A percentile compares a stretch with the other conserved stretches of the same genome.
Conservation (phyloP, 2,888 invertebrate species). For the Oscheius sp. region DNA sequence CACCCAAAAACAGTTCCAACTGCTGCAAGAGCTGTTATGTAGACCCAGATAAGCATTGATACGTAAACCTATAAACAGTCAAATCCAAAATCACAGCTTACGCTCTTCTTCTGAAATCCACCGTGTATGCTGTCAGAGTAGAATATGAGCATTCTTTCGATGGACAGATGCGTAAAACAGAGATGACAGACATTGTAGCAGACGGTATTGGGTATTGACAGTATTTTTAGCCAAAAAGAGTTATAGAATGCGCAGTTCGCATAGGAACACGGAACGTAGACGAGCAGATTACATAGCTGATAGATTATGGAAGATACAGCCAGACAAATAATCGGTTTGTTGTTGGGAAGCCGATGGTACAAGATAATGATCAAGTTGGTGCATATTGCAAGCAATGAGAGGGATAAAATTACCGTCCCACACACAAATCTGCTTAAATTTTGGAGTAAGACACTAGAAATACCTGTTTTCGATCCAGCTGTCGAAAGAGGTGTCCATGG, state of each 20-base stretch:
- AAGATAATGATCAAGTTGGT: too few species aligned
- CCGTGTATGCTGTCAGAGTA: background rate
- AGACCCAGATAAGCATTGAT: background rate
- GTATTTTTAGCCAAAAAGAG: background rate
- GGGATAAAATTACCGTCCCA: too few species aligned
- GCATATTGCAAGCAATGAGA: too few species aligned
- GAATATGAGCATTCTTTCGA: constrained; percentile 6
- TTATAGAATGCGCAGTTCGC: background rate
- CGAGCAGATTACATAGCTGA: background rate
- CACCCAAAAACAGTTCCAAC: background rate
- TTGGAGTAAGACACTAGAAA: too few species aligned
- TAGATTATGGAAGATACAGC: constrained; percentile 10
- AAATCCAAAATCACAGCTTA: background rate
- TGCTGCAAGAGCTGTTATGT: background rate
- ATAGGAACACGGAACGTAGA: constrained; percentile 4
- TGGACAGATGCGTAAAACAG: background rate
- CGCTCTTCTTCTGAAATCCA: background rate
- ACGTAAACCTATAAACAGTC: background rate
- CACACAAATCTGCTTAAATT: too few species aligned
- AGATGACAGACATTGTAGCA: constrained; percentile 11
- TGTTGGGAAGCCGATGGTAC: too few species aligned
- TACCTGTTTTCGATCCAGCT: too few species aligned
- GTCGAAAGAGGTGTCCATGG: too few species aligned
- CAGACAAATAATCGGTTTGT: background rate
- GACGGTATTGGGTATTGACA: constrained; percentile 1